phyloP scores from a whole-genome alignment of 1,140 invertebrate genomes.

The Apolygus lucorum region DNA sequence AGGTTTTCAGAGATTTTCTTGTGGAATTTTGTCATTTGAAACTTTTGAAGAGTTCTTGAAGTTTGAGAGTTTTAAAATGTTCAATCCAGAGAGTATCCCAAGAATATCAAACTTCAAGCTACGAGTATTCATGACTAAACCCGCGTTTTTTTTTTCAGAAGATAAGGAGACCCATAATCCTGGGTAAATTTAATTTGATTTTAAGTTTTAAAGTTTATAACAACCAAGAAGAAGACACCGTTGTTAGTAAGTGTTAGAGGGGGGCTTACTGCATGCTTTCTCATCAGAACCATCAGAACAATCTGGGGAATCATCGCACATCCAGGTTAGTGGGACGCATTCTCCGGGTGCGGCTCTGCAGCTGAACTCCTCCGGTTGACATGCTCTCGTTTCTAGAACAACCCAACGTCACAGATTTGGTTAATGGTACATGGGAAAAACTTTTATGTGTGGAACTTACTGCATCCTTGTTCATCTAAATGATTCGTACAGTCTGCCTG shows the following conservation, averaged over 20 bases:
- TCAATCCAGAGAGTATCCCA: no score
- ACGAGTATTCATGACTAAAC: no score
- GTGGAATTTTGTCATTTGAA: no score
- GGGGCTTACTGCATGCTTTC: constrained; percentile 75
- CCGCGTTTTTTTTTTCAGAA: no score
- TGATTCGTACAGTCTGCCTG: constrained; percentile 51
- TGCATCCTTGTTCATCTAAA: constrained; percentile 45
- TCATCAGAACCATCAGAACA: constrained; percentile 65
- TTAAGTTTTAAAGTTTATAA: no score
- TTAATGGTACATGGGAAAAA: not conserved
- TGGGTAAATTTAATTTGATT: no score
- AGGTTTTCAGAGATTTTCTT: no score
- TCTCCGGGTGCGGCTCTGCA: constrained; percentile 63
- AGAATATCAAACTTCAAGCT: no score
- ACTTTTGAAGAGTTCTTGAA: no score
- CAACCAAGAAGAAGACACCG: no score
- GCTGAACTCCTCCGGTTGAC: constrained; percentile 76
- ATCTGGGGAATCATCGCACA: constrained; percentile 66
- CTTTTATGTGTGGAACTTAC: not conserved
- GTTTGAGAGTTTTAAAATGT: no score
- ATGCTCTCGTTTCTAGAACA: constrained; percentile 61
- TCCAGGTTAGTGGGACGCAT: constrained; percentile 73
- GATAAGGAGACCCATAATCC: no score
- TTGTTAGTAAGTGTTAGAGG: not conserved
- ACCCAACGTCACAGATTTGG: not conserved